Conservation (phyloP, 2,113 vertebrate species). For the Myotis lucifugus region DNA sequence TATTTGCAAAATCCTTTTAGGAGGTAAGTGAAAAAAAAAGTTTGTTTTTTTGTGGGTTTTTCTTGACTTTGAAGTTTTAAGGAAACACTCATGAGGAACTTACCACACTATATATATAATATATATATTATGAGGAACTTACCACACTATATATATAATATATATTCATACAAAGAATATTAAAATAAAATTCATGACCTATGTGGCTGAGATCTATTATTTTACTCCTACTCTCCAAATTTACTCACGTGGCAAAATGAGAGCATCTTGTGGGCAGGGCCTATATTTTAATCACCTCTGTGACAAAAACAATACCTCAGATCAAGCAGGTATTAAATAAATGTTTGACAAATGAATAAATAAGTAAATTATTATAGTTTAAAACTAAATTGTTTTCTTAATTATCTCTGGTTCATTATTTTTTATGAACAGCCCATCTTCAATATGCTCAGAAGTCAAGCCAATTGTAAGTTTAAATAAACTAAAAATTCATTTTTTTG, state of each 20-base stretch:
- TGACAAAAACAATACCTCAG: constrained; percentile 31
- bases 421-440: background rate
- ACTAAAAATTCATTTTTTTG: background rate
- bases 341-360: constrained; percentile 5
- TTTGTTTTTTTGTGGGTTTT: background rate
- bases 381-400: constrained; percentile 30
- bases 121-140: background rate
- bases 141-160: background rate
- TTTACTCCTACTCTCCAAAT: background rate
- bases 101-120: background rate
- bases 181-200: constrained; percentile 74
- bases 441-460: background rate
- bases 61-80: background rate
- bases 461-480: constrained; percentile 2
- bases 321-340: background rate
- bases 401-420: constrained; percentile 1
- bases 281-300: background rate
- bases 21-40: background rate
- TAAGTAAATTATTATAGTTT: background rate
- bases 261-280: background rate
- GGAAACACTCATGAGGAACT: background rate
- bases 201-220: background rate
- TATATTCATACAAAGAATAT: constrained; percentile 79
- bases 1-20: constrained; percentile 30
- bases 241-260: background rate